Evolutionary conservation across 2,797 vertebrate species (phyloP).

Genomic region (Cryptoprocta ferox): DNA sequence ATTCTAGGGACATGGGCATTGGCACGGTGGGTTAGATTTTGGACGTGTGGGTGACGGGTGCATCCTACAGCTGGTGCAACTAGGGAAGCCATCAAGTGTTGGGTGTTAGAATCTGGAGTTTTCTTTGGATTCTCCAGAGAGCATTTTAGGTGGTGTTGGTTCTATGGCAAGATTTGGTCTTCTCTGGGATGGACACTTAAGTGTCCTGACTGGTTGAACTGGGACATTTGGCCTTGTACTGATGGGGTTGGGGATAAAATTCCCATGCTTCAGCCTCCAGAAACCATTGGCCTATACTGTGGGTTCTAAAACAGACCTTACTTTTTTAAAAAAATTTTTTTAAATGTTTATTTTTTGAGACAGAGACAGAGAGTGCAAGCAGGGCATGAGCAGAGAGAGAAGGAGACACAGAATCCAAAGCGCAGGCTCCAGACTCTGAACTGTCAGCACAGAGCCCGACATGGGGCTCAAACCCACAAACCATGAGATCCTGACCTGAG

Average conservation of each 20-base stretch:
- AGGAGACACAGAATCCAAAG: no score
- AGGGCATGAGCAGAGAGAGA: no score
- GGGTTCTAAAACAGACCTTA: background rate
- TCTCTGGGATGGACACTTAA: background rate
- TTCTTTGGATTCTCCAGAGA: background rate
- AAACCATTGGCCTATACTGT: background rate
- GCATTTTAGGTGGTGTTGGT: background rate
- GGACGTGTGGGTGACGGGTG: background rate
- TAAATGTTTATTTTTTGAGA: no score
- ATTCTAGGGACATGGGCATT: background rate
- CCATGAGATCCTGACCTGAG: no score
- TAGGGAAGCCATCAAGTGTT: background rate
- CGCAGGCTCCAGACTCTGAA: no score
- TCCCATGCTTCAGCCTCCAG: background rate
- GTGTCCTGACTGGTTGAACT: background rate
- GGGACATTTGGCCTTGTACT: background rate
- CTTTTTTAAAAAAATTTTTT: no score
- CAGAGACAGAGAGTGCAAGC: no score
- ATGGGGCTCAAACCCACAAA: no score
- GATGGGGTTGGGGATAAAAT: background rate
- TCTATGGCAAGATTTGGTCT: background rate
- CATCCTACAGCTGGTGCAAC: background rate
- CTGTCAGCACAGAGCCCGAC: no score
- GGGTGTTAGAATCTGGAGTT: background rate
- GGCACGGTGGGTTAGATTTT: background rate